A percentile compares a stretch with the other conserved stretches of the same genome.
Conservation (phyloP, 53 echinoderm and acorn worm species). For the Paracentrotus lividus region DNA sequence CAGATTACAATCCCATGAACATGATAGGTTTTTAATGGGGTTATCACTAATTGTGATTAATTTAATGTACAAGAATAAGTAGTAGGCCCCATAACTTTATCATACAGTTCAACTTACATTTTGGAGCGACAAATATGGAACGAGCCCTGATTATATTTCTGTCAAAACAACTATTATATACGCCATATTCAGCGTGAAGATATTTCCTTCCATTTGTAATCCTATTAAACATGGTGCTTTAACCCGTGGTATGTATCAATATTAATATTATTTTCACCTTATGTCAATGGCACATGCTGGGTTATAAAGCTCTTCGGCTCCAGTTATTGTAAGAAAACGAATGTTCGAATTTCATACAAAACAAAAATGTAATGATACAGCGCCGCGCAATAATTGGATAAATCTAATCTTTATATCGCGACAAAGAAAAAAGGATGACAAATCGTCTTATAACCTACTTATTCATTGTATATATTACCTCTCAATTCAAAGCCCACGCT, state of each 20-base stretch:
- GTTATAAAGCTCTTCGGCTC: background rate
- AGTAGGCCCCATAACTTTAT: too few relatives aligned
- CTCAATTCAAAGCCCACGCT: background rate
- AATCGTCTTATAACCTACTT: background rate
- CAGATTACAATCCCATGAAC: too few relatives aligned
- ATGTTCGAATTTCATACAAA: background rate
- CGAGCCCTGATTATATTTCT: background rate
- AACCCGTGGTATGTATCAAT: background rate
- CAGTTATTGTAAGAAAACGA: background rate
- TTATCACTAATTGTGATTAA: too few relatives aligned
- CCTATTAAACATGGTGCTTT: background rate
- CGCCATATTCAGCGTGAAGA: background rate
- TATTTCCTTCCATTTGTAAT: background rate
- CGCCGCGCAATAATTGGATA: background rate
- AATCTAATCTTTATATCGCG: background rate
- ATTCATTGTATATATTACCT: background rate
- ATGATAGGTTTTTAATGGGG: too few relatives aligned
- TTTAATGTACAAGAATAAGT: too few relatives aligned
- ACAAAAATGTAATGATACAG: background rate
- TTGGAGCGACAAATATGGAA: too few relatives aligned
- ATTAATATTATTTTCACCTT: background rate
- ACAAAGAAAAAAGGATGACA: constrained; percentile 25
- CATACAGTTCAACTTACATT: too few relatives aligned
- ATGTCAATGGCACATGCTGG: background rate
- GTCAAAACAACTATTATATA: background rate